Conservation (phyloP, 2,113 vertebrate genomes). For the Progne subis region DNA sequence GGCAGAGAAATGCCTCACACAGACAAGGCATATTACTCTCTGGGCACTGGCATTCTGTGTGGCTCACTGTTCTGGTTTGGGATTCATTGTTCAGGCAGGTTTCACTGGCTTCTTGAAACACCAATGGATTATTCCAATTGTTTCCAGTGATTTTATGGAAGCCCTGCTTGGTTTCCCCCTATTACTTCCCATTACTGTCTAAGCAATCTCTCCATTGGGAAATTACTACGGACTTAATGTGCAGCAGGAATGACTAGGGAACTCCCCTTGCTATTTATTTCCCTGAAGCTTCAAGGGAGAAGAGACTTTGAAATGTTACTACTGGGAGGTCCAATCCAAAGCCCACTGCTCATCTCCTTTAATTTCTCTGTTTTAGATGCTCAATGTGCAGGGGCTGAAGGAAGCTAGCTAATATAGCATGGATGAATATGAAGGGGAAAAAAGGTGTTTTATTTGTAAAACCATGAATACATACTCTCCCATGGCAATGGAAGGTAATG, state of each 20-base stretch:
- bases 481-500: neutral
- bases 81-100: neutral
- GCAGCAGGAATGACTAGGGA: slow-evolving; percentile 17
- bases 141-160: slow-evolving; percentile 50
- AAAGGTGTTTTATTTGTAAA: neutral
- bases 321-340: neutral
- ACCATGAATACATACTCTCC: neutral
- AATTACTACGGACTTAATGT: slow-evolving; percentile 45
- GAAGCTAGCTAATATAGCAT: neutral
- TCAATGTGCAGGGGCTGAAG: neutral
- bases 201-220: slow-evolving; percentile 51
- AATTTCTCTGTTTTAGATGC: neutral
- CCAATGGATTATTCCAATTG: slow-evolving; percentile 31
- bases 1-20: neutral
- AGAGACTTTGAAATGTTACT: neutral
- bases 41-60: neutral
- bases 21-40: neutral
- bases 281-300: slow-evolving; percentile 4
- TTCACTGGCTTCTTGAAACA: slow-evolving; percentile 15
- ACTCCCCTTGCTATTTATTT: slow-evolving; percentile 37
- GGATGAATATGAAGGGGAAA: neutral
- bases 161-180: slow-evolving; percentile 9
- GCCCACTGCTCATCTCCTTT: neutral
- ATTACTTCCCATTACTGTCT: slow-evolving; percentile 59
- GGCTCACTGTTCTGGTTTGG: neutral